Conservation (phyloP, 2,797 vertebrate species). For the Parotocinclus haroldoi region DNA sequence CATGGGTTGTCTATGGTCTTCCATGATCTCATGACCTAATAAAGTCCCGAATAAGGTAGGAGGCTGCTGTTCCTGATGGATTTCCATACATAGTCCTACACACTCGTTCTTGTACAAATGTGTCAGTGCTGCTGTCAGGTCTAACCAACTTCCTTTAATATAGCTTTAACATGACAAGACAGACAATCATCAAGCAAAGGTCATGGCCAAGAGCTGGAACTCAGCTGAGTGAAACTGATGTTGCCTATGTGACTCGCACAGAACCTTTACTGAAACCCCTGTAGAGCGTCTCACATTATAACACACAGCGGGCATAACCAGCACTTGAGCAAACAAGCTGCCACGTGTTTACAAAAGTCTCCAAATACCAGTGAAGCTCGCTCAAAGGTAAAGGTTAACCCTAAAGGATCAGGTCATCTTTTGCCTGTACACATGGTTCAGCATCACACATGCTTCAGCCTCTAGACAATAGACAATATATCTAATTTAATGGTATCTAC, state of each 20-base stretch:
- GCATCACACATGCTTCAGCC: background rate
- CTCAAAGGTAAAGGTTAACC: background rate
- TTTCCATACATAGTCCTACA: background rate
- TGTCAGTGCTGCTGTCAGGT: constrained; percentile 28
- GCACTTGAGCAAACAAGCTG: constrained; percentile 7
- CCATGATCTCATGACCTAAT: too few relatives aligned
- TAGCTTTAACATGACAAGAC: constrained; percentile 46
- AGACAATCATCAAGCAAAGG: constrained; percentile 50
- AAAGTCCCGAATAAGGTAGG: background rate
- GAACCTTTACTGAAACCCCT: background rate
- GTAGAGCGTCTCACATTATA: constrained; percentile 23
- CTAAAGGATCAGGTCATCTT: background rate
- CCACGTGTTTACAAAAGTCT: background rate
- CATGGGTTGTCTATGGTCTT: too few relatives aligned
- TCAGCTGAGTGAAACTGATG: constrained; percentile 35
- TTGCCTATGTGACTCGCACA: constrained; percentile 28
- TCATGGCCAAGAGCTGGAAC: constrained; percentile 30
- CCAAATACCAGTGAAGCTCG: background rate
- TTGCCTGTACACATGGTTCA: background rate
- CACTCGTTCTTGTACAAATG: background rate
- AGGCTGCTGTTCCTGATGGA: background rate
- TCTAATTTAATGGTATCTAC: too few relatives aligned
- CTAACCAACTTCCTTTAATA: constrained; percentile 33
- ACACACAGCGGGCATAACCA: background rate
- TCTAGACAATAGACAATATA: too few relatives aligned